Evolutionary conservation across 1,140 invertebrate species (phyloP).

Genomic region (Pentalonia nigronervosa): DNA sequence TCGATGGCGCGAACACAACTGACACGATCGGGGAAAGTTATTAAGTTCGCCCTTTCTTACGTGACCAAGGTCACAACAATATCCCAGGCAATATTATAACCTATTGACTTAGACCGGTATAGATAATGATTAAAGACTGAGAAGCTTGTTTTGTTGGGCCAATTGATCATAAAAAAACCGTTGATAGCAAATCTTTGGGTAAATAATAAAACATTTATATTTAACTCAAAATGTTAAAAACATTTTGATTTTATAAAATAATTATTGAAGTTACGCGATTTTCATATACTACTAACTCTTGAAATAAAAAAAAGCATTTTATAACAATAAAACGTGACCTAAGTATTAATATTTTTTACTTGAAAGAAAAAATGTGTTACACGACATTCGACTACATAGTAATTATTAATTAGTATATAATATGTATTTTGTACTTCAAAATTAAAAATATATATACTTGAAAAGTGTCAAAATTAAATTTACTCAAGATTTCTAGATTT

Average conservation of each 20-base stretch:
- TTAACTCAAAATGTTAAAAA: neutral
- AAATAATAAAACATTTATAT: conserved; percentile 14
- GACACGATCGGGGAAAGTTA: conserved; percentile 50
- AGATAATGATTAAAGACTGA: conserved; percentile 42
- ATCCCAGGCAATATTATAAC: conserved; percentile 48
- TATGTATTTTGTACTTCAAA: too few species aligned
- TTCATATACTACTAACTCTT: neutral
- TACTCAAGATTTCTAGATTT: neutral
- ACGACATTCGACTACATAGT: too few species aligned
- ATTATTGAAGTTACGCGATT: neutral
- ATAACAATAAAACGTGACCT: too few species aligned
- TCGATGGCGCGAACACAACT: conserved; percentile 41
- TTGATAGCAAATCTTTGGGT: conserved; percentile 1
- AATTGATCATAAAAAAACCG: conserved; percentile 36
- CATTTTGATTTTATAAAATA: neutral
- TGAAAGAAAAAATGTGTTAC: neutral
- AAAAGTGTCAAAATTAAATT: neutral
- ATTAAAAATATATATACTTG: neutral
- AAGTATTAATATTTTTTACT: too few species aligned
- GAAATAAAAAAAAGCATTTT: neutral
- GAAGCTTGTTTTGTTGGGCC: conserved; percentile 37
- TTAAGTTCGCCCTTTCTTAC: conserved; percentile 57
- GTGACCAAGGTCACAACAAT: conserved; percentile 47
- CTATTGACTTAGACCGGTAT: conserved; percentile 53
- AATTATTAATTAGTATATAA: too few species aligned